Conservation (phyloP, 2,797 vertebrate genomes). For the Malacoraja senta region DNA sequence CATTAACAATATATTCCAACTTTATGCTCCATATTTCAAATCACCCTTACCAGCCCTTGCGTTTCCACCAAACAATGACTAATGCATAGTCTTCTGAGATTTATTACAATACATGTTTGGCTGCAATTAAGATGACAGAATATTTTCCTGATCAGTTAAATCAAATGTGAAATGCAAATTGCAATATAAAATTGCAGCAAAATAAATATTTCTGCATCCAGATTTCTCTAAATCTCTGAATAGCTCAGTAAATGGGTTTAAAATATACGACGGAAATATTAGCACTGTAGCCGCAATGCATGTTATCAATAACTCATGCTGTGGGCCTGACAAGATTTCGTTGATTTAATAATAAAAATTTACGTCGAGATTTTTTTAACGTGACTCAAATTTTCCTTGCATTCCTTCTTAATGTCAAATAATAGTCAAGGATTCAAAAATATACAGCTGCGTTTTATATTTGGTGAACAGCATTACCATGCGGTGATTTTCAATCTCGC, state of each 20-base stretch:
- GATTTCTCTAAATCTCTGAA: not conserved
- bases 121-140: conserved; percentile 22
- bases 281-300: not conserved
- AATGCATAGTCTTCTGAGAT: not conserved
- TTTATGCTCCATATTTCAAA: not conserved
- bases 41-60: not conserved
- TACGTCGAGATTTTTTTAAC: not conserved
- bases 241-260: not conserved
- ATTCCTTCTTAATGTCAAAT: not conserved
- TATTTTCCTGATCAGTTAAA: not conserved
- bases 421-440: not conserved
- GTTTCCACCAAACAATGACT: not conserved
- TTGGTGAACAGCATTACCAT: not conserved
- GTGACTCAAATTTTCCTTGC: not conserved
- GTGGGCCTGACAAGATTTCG: not conserved
- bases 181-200: not conserved
- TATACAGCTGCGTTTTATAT: not conserved
- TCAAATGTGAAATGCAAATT: conserved; percentile 9
- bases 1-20: not conserved
- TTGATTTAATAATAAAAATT: not conserved
- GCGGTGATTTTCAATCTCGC: not conserved
- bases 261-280: not conserved
- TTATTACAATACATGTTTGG: conserved; percentile 16
- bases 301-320: not conserved
- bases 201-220: not conserved